Evolutionary conservation across 2,113 vertebrate species (phyloP), one percentile per base, ranked within the genome.

Genomic region (Polypterus senegalus): DNA sequence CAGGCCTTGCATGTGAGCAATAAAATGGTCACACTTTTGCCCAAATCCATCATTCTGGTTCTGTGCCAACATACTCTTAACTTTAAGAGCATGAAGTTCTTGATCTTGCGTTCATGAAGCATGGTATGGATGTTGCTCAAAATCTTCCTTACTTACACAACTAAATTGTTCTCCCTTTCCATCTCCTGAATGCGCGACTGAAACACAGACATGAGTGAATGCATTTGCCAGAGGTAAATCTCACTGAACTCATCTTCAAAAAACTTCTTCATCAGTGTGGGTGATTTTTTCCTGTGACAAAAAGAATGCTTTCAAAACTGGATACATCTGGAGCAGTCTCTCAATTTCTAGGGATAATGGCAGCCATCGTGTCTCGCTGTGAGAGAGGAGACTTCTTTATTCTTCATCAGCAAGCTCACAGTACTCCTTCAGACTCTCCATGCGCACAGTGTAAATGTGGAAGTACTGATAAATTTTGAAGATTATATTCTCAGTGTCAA

Each of bases 191-290:
- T 49, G 46, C 43, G 54, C 57, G 45, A 10, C 10, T 56, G 47
- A 54, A 57, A 63, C 48, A 10, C 55, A 58, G 4, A 57, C 53
- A 57, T 48, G 62, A 49, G 47, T 58, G 62, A 63, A 7, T 58
- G 62, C 62, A 48, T 63, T 53, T 67, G 61, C 65, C 70, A 74
- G 11, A 74, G 54, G 63, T 66, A 69, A 27, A 71, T 63, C 58
- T 70, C 65, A 57, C 9, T 58, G 51, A 62, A 27, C 46, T 62
- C 4, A 6, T 54, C 6, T 62, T 62, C 6, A 27, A 58, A 58
- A 58, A 62, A 46, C 10, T 3, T 62, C 51, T 62, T 62, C 11
- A 62, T 54, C 61, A 62, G 4, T 7, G 4, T 58, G 43, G 8
- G 8, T 62, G 65, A 9, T 46, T 67, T 67, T 27, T 62, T 70